Base-by-base conservation (phyloP, 1,140 invertebrate species). In the Drosophila ercepeae region DNA sequence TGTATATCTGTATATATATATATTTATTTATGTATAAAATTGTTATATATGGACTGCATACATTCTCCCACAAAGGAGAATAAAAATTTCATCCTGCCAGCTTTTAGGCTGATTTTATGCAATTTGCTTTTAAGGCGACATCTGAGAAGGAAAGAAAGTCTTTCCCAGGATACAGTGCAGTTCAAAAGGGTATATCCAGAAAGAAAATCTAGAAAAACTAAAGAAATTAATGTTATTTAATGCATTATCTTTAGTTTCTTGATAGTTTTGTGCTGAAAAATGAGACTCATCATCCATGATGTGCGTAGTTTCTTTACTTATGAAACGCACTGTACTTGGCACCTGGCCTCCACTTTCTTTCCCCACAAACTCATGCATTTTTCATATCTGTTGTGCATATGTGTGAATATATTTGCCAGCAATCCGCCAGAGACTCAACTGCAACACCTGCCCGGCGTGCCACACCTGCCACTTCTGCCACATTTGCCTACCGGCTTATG, bases 31-130 rank as follows among this genome's bases (percentile, higher is more conserved):
- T 39, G 34, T 36, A 14, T 16, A 7, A 39, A 13, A 11, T 32
- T 32, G 11, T 32, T 5, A 16, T 14, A 39, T 39, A 7, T 39
- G 36, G 9, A 32, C 9, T 32, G 32, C 8, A 57, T 13, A 39
- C 2, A 39, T 8, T 19, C 41, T 16, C 53, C 44, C 51, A 34
- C 32, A 57, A 45, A 55, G 39, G 7, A 9, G 8, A n/a, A 32
- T 25, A 65, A 45, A 65, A 61, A 75, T 51, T 73, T 21, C 32
- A 48, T 65, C 55, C 45, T 59, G 76, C 32, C 49, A 32, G 51
- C 65, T 71, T 41, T 72, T 72, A 72, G 77, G 77, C 77, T 61
- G 77, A 71, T 71, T 75, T 79, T 71, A 75, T 70, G 76, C 76
- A 53, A 71, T 71, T 75, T 71, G 50, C 45, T 39, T 34, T 61